Evolutionary conservation across 1,140 invertebrate species (phyloP).

Genomic region (Caenorhabditis tropicalis): DNA sequence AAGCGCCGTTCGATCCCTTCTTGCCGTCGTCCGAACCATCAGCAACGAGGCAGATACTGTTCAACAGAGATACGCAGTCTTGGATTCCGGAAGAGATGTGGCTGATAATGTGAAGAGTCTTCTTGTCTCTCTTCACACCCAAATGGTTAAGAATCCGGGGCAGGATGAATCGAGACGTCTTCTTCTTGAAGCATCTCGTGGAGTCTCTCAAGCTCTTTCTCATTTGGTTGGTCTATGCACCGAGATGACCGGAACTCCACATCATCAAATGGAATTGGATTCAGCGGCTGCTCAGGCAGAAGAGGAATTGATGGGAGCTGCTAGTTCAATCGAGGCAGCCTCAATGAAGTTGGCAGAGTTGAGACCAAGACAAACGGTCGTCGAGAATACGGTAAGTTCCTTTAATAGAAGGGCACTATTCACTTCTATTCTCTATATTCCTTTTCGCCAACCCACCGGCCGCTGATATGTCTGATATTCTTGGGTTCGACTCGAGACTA

Average conservation of each 20-base stretch:
- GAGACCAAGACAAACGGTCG: constrained; percentile 78
- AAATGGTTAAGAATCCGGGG: constrained; percentile 32
- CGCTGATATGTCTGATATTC: constrained; percentile 73
- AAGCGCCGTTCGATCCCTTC: constrained; percentile 84
- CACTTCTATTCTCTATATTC: constrained; percentile 63
- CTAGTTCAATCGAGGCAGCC: constrained; percentile 95
- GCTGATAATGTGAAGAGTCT: constrained; percentile 77
- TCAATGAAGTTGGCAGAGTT: constrained; percentile 91
- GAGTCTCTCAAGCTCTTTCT: constrained; percentile 58
- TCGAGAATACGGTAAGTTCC: constrained; percentile 5
- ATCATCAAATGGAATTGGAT: constrained; percentile 71
- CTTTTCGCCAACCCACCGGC: constrained; percentile 32
- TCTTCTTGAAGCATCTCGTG: constrained; percentile 59
- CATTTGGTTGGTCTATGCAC: constrained; percentile 73
- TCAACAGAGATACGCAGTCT: constrained; percentile 81
- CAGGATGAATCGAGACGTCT: constrained; percentile 72
- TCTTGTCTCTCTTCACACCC: constrained; percentile 44
- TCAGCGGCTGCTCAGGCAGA: constrained; percentile 97
- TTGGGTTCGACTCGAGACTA: constrained; percentile 63
- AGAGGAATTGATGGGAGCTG: constrained; percentile 94
- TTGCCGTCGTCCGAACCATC: constrained; percentile 82
- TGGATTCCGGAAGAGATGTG: constrained; percentile 84
- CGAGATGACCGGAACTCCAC: constrained; percentile 89
- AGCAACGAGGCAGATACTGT: constrained; percentile 83
- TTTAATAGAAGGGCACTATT: background rate